phyloP scores from a whole-genome alignment of 2,888 invertebrate species.

The Agrilus biguttatus region DNA sequence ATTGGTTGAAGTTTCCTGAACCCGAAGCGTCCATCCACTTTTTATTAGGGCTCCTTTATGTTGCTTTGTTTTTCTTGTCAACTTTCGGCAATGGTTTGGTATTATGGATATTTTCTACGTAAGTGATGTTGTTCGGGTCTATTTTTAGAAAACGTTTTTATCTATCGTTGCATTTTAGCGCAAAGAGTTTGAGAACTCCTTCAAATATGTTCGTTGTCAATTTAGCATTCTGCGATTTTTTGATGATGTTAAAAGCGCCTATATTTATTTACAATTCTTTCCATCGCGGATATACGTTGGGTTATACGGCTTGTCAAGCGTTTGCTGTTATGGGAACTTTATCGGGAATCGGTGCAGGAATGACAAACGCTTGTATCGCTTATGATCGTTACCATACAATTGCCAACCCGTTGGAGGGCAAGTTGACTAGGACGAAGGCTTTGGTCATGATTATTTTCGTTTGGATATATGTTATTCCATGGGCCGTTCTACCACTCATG shows the following conservation, averaged over 20 bases:
- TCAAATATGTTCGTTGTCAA: slow-evolving; percentile 77
- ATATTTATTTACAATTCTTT: slow-evolving; percentile 77
- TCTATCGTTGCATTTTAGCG: slow-evolving; percentile 31
- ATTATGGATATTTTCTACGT: slow-evolving; percentile 71
- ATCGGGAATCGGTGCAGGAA: slow-evolving; percentile 64
- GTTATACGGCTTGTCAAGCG: slow-evolving; percentile 60
- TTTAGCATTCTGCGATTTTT: slow-evolving; percentile 67
- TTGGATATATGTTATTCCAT: slow-evolving; percentile 69
- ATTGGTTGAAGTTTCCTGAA: slow-evolving; percentile 68
- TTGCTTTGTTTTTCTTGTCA: slow-evolving; percentile 57
- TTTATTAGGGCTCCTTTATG: slow-evolving; percentile 61
- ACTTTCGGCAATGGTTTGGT: slow-evolving; percentile 72
- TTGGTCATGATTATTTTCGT: slow-evolving; percentile 56
- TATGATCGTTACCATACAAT: slow-evolving; percentile 72
- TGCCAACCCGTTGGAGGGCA: slow-evolving; percentile 69
- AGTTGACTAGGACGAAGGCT: slow-evolving; percentile 66
- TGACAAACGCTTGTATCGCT: slow-evolving; percentile 75
- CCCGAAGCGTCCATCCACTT: slow-evolving; percentile 73
- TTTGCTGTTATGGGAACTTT: slow-evolving; percentile 63
- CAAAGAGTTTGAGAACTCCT: slow-evolving; percentile 59
- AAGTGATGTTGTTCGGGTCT: slow-evolving; percentile 24
- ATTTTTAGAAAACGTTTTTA: background rate
- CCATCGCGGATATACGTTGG: slow-evolving; percentile 59
- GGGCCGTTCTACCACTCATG: slow-evolving; percentile 63
- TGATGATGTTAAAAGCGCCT: slow-evolving; percentile 79